Percentiles rank a stretch among this genome's conserved stretches.
phyloP scores from a whole-genome alignment of 2,113 vertebrate species.

The Trichomycterus rosablanca region DNA sequence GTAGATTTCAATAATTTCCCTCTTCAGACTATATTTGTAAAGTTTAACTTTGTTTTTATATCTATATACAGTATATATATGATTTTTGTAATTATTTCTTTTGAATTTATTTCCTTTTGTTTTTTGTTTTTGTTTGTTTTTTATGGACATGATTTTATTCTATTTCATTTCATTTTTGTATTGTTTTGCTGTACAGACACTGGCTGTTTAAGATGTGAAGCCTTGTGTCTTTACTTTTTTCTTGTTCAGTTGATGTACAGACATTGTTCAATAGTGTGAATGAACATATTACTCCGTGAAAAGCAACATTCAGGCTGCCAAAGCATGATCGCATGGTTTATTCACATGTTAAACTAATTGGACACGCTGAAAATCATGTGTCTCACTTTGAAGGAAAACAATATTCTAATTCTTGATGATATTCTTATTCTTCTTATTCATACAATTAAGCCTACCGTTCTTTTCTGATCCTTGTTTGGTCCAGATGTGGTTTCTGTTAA shows the following conservation, averaged over 20 bases:
- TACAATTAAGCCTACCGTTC: constrained; percentile 69
- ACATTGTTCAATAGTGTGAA: constrained; percentile 76
- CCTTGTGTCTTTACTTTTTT: constrained; percentile 54
- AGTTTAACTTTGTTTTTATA: constrained; percentile 65
- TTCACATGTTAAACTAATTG: constrained; percentile 74
- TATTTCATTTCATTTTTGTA: constrained; percentile 67
- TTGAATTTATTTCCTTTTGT: constrained; percentile 56
- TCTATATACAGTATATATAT: constrained; percentile 53
- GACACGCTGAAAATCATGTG: constrained; percentile 68
- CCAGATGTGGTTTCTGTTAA: constrained; percentile 70
- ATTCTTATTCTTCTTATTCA: constrained; percentile 61
- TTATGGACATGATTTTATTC: constrained; percentile 50
- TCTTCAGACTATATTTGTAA: constrained; percentile 69
- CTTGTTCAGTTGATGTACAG: constrained; percentile 74
- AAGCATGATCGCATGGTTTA: constrained; percentile 81
- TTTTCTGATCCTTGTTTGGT: constrained; percentile 73
- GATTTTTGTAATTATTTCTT: constrained; percentile 58
- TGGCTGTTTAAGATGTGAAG: constrained; percentile 63
- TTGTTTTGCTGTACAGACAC: constrained; percentile 65
- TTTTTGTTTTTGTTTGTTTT: constrained; percentile 52
- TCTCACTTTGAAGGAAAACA: constrained; percentile 73
- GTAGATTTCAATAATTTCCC: constrained; percentile 75
- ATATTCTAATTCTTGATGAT: constrained; percentile 73
- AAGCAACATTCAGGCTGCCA: constrained; percentile 78
- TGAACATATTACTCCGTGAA: constrained; percentile 80